Conservation (phyloP, 2,797 vertebrate genomes). For the Falco berigora region DNA sequence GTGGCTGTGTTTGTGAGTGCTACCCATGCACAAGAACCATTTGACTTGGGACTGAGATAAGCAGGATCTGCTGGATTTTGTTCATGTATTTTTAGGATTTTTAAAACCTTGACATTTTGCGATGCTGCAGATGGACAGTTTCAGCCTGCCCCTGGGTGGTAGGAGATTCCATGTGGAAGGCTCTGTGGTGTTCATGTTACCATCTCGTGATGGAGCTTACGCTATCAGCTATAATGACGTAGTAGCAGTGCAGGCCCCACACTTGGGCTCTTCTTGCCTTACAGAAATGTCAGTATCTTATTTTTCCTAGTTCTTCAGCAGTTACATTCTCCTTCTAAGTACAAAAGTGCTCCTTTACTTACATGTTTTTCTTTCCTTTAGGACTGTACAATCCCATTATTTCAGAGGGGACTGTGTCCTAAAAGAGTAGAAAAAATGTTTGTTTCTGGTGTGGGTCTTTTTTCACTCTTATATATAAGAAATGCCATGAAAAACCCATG, state of each 20-base stretch:
- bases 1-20: neutral
- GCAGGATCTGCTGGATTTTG: neutral
- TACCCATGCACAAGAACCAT: neutral
- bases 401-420: neutral
- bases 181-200: neutral
- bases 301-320: neutral
- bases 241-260: neutral
- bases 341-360: neutral
- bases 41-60: neutral
- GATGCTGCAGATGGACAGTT: neutral
- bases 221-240: neutral
- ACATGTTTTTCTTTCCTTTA: neutral
- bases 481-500: constrained; percentile 15
- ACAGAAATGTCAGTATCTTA: neutral
- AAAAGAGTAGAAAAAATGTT: neutral
- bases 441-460: neutral
- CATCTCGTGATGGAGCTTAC: neutral
- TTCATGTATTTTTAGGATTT: neutral
- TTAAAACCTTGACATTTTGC: neutral
- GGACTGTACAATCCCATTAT: neutral
- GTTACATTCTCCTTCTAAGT: neutral
- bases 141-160: neutral
- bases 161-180: neutral
- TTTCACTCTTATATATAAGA: neutral
- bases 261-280: neutral